Percentiles rank a stretch among this genome's conserved stretches.
Conservation (phyloP, 2,888 invertebrate genomes). For the Lordiphosa fenestrarum region DNA sequence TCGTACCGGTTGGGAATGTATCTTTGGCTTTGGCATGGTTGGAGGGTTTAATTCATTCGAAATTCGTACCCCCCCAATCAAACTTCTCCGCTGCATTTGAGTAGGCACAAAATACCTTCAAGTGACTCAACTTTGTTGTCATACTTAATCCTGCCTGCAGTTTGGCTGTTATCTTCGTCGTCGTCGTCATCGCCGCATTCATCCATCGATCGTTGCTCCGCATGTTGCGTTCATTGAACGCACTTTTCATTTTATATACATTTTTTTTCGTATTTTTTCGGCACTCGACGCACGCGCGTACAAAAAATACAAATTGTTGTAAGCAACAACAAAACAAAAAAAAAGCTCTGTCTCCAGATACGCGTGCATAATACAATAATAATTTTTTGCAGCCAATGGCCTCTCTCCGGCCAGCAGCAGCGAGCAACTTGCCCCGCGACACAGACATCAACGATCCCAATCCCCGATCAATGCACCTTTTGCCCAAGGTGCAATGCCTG, state of each 20-base stretch:
- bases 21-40: too few species aligned
- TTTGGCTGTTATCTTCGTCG: constrained; percentile 21
- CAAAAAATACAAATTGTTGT: constrained; percentile 30
- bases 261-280: constrained; percentile 18
- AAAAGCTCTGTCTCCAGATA: constrained; percentile 34
- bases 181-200: constrained; percentile 12
- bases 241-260: constrained; percentile 45
- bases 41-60: too few species aligned
- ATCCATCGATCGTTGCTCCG: constrained; percentile 32
- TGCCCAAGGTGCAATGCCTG: constrained; percentile 69
- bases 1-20: too few species aligned
- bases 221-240: constrained; percentile 68
- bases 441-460: constrained; percentile 29
- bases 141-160: background rate
- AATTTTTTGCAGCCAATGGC: constrained; percentile 39
- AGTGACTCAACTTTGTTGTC: background rate
- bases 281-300: constrained; percentile 36
- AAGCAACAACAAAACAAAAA: background rate
- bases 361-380: constrained; percentile 44
- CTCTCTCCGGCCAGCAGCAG: constrained; percentile 12
- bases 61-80: too few species aligned
- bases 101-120: too few species aligned
- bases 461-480: constrained; percentile 70
- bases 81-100: too few species aligned
- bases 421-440: background rate